Evolutionary conservation across 2,888 invertebrate species (phyloP).

Genomic region (Caenorhabditis wallacei): DNA sequence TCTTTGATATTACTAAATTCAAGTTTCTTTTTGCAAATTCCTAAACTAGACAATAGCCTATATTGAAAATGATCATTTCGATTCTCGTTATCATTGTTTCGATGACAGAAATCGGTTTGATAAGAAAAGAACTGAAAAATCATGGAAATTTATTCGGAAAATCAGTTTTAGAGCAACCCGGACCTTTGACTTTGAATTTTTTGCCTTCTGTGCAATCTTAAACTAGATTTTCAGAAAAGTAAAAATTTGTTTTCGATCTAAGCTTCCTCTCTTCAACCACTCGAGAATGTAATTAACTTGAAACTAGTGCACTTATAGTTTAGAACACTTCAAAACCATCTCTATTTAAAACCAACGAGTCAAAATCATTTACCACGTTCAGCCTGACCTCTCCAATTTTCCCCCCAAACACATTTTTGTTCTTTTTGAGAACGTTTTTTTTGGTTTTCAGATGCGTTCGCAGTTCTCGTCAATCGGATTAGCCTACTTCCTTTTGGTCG

Average conservation of each 20-base stretch:
- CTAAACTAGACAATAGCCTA: conserved; percentile 41
- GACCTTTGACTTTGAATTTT: background rate
- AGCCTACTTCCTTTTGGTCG: conserved; percentile 74
- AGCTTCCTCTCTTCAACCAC: background rate
- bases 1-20: conserved; percentile 5
- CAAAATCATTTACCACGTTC: background rate
- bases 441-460: conserved; percentile 48
- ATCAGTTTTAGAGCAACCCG: conserved; percentile 2
- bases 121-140: conserved; percentile 2
- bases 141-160: background rate
- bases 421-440: background rate
- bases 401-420: background rate
- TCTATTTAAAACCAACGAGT: background rate
- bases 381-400: background rate
- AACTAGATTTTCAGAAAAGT: no score
- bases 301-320: conserved; percentile 28
- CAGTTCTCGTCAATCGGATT: conserved; percentile 59
- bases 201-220: background rate
- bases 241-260: background rate
- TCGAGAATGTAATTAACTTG: conserved; percentile 22
- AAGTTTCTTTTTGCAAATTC: background rate
- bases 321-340: background rate
- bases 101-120: conserved; percentile 8
- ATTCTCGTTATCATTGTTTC: conserved; percentile 21
- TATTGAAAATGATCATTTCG: conserved; percentile 10